Evolutionary conservation across 2,888 invertebrate species (phyloP).

Genomic region (Sphaerophoria taeniata): DNA sequence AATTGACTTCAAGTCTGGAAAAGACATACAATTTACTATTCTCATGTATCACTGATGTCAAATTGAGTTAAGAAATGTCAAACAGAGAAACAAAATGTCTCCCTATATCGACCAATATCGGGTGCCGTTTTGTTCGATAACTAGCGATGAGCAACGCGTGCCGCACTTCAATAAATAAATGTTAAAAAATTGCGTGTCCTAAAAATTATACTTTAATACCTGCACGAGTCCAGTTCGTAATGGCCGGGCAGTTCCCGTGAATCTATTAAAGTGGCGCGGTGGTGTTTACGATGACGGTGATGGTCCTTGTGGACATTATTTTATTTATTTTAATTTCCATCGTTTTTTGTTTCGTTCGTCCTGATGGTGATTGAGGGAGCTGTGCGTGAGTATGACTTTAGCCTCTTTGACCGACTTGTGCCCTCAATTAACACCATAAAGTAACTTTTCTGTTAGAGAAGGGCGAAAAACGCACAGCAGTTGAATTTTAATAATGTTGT

Average conservation of each 20-base stretch:
- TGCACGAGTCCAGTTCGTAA: constrained; percentile 38
- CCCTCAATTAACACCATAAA: constrained; percentile 67
- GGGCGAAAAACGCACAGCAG: constrained; percentile 58
- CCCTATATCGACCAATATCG: no score
- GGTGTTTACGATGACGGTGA: background rate
- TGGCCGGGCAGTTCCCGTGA: no score
- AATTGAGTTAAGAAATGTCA: constrained; percentile 15
- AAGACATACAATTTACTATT: constrained; percentile 63
- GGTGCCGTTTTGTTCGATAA: constrained; percentile 73
- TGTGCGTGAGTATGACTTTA: constrained; percentile 49
- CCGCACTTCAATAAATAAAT: constrained; percentile 67
- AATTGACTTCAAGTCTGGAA: constrained; percentile 18
- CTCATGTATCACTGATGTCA: constrained; percentile 45
- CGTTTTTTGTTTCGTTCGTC: background rate
- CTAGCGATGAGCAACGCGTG: constrained; percentile 64
- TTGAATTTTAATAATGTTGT: constrained; percentile 64
- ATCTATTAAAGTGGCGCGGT: no score
- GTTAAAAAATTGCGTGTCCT: constrained; percentile 62
- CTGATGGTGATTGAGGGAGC: background rate
- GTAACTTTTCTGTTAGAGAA: no score
- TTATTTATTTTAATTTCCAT: constrained; percentile 57
- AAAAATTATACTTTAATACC: constrained; percentile 22
- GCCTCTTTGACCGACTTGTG: constrained; percentile 71
- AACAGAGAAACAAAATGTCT: constrained; percentile 17
- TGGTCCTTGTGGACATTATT: constrained; percentile 50